Evolutionary conservation across 1,140 invertebrate genomes (phyloP), one percentile per base, ranked within the genome.

Genomic region (Drosophila persimilis): DNA sequence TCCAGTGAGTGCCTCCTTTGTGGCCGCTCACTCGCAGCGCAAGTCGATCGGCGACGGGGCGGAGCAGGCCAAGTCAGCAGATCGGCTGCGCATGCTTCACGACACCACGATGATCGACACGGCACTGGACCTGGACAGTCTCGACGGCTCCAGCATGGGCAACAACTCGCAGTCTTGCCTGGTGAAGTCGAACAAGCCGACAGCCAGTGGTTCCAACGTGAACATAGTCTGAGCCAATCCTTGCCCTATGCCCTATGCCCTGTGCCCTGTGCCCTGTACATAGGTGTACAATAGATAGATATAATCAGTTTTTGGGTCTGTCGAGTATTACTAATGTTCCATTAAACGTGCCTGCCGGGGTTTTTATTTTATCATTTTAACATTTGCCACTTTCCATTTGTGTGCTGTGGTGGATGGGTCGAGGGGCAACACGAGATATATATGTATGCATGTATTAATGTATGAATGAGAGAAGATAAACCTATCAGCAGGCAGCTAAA

Each of bases 41-140:
- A 79, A 84, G 52, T 56, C 73, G 1, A 55, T 26, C 0, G 71
- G 71, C 41, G 83, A 83, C 26, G 83, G 83, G 88, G 66, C 80
- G 29, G 83, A 89, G 54, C 78, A 88, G 47, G 59, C 53, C 8
- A 88, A 88, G 52, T 81, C 92, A 69, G 94, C 94, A 1, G 95
- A 94, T 80, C 93, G 94, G 71, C 92, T 96, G 77, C 93, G 94
- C 72, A 91, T 96, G 66, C 92, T 96, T 59, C 95, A 96, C 77
- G 95, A 96, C 90, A 96, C 95, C 13, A 97, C 96, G 6, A 96
- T 97, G 96, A 97, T 97, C 80, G 96, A 96, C 80, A 96, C 96
- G 24, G 96, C 96, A 8, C 92, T 97, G 57, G 96, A 97, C 92
- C 93, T 97, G 60, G 96, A 97, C 91, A 96, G 96, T 61, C 92